phyloP scores from a whole-genome alignment of 1,140 invertebrate species.

The Galleria mellonella region DNA sequence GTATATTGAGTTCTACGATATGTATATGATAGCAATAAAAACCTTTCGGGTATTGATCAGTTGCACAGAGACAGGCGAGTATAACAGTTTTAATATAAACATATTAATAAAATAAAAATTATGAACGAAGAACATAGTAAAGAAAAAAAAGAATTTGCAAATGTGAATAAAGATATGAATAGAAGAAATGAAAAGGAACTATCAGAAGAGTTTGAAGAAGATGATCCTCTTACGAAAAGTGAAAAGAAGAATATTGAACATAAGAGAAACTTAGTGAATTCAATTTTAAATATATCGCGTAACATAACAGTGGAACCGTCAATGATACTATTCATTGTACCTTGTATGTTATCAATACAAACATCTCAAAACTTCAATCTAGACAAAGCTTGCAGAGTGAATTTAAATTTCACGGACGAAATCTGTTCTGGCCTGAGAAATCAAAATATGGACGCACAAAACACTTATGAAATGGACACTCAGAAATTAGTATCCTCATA shows the following conservation, averaged over 20 bases:
- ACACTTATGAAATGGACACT: constrained; percentile 43
- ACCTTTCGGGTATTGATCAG: no score
- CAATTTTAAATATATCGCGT: constrained; percentile 14
- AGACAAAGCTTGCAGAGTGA: constrained; percentile 59
- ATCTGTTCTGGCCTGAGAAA: constrained; percentile 44
- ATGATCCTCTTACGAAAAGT: constrained; percentile 35
- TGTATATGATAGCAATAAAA: no score
- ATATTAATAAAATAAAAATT: no score
- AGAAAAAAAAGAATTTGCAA: no score
- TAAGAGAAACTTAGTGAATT: constrained; percentile 23
- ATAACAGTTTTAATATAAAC: no score
- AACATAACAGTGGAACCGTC: constrained; percentile 57
- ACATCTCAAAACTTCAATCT: constrained; percentile 51
- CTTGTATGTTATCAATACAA: constrained; percentile 28
- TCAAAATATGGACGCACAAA: constrained; percentile 35
- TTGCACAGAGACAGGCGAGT: no score
- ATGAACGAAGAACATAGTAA: no score
- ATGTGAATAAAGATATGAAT: no score
- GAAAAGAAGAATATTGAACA: constrained; percentile 10
- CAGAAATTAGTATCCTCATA: constrained; percentile 39
- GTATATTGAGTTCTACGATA: no score
- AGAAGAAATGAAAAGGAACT: neutral
- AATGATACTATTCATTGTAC: constrained; percentile 34
- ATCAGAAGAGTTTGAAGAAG: constrained; percentile 29
- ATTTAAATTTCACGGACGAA: constrained; percentile 49